Base-by-base conservation (phyloP, 1,140 invertebrate genomes). In the Drosophila trapezifrons region DNA sequence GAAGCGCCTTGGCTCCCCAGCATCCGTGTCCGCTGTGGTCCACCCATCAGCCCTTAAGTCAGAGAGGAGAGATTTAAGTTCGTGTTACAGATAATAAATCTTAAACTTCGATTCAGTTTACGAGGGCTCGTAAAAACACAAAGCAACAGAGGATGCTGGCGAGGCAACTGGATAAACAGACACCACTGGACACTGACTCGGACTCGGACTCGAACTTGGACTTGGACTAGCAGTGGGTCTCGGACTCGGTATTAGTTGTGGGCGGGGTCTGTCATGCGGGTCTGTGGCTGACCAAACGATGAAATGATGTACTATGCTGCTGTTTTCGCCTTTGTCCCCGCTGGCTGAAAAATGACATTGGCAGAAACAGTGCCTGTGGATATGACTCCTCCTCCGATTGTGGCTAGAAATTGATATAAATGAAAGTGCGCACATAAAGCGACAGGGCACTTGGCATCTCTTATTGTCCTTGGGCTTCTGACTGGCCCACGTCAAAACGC, bases 51-150 rank as follows among this genome's bases (percentile, higher is more conserved):
- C 22, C 42, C 49, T 27, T 64, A 47, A 64, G 46, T 42, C 56
- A 51, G 43, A 4, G 72, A 43, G 62, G 45, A 29, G 54, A 76
- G 78, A 83, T 83, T 87, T 76, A 63, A 83, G 79, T 86, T 70
- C 76, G 63, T 66, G 60, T 80, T 74, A 67, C 67, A 77, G 83
- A 86, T 83, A 86, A 86, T 86, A 86, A 86, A 89, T 86, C 83
- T 86, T 89, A 86, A 86, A 86, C 82, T 86, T 82, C 76, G 72
- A 77, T 83, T 64, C 57, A 60, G 45, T 86, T 86, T 86, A 86
- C 84, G 83, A 87, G 70, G 47, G 57, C 79, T 86, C 84, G 79
- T 86, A 86, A 86, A 75, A 89, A 70, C 54, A 83, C 67, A 76
- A 83, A 73, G 80, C 66, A 58, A 42, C 62, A 37, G 49, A 32